A percentile compares a stretch with the other conserved stretches of the same genome.
phyloP scores from a whole-genome alignment of 2,113 vertebrate genomes.

The Cercopithecus mona region DNA sequence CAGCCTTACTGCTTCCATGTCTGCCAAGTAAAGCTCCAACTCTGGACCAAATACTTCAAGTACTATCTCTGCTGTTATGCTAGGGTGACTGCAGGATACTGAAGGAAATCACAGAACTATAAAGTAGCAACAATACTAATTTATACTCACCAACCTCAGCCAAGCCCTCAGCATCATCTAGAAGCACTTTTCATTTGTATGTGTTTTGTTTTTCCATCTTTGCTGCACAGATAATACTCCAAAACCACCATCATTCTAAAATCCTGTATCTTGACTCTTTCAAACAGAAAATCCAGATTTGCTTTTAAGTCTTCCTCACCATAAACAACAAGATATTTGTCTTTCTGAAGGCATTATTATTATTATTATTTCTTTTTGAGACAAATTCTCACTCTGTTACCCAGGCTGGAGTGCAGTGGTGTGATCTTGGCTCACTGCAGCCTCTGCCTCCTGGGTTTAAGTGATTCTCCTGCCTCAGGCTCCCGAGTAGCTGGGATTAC shows the following conservation, averaged over 20 bases:
- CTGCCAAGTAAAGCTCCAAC: not conserved
- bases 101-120: not conserved
- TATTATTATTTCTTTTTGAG: too few relatives aligned
- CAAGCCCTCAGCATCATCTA: not conserved
- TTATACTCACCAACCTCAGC: not conserved
- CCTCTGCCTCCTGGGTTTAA: too few relatives aligned
- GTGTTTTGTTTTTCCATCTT: not conserved
- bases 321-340: not conserved
- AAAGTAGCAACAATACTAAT: not conserved
- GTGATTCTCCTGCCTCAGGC: too few relatives aligned
- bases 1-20: not conserved
- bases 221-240: not conserved
- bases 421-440: too few relatives aligned
- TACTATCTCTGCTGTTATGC: not conserved
- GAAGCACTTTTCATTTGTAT: not conserved
- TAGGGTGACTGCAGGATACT: not conserved
- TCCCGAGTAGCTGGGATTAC: too few relatives aligned
- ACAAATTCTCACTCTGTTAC: too few relatives aligned
- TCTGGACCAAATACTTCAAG: not conserved
- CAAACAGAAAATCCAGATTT: not conserved
- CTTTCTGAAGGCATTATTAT: not conserved
- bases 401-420: too few relatives aligned
- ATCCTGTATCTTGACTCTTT: not conserved
- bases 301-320: not conserved
- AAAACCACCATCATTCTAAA: not conserved